Conservation (phyloP, 2,888 invertebrate genomes). For the Drosophila lacicola region DNA sequence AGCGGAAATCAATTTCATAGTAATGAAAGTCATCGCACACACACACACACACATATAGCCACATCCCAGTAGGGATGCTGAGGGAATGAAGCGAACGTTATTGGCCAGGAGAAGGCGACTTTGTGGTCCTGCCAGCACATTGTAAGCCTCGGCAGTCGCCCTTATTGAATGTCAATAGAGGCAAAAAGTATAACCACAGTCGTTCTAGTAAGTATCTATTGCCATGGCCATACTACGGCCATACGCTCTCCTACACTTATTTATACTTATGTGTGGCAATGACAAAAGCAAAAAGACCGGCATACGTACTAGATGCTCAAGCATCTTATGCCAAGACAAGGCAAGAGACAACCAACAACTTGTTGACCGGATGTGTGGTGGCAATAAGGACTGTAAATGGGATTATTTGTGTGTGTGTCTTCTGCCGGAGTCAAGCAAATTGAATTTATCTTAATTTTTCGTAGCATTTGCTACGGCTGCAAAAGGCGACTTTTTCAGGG, state of each 20-base stretch:
- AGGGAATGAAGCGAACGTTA: constrained; percentile 61
- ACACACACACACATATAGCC: constrained; percentile 19
- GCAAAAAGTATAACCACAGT: constrained; percentile 38
- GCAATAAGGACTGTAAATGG: constrained; percentile 75
- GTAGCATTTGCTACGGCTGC: constrained; percentile 35
- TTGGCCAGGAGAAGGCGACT: constrained; percentile 63
- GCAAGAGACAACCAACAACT: constrained; percentile 55
- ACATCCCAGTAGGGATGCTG: constrained; percentile 29
- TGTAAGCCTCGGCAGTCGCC: constrained; percentile 60
- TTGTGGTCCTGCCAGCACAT: constrained; percentile 57
- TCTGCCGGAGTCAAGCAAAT: constrained; percentile 41
- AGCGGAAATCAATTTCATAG: constrained; percentile 77
- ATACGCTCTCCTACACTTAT: constrained; percentile 42
- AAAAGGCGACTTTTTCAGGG: constrained; percentile 19
- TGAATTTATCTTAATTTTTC: constrained; percentile 63
- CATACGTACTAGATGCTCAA: constrained; percentile 9
- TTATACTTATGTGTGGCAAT: constrained; percentile 59
- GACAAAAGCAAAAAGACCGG: constrained; percentile 52
- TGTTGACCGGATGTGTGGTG: constrained; percentile 76
- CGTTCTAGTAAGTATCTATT: constrained; percentile 29
- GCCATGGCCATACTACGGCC: constrained; percentile 26
- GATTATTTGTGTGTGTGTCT: constrained; percentile 69
- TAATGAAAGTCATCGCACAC: constrained; percentile 59
- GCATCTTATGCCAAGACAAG: constrained; percentile 28
- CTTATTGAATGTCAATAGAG: constrained; percentile 76